These are phyloP conservation scores for Eciton burchellii DNA, from an alignment of 1,140 invertebrate species.

Conservation along the genomic window DNA sequence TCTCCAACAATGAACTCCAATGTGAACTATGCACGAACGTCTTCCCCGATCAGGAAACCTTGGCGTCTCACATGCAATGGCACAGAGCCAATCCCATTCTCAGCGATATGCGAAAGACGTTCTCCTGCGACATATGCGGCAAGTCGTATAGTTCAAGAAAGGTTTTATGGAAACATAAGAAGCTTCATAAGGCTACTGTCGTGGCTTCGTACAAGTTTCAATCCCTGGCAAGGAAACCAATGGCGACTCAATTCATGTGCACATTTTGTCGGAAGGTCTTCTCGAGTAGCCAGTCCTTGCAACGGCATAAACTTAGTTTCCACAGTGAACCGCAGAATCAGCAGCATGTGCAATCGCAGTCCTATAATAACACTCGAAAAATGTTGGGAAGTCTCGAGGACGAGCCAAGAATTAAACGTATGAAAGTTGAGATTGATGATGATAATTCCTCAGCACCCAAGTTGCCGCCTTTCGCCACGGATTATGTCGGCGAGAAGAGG, in stretches of 20 bases:
- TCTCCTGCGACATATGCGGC: conserved; percentile 87
- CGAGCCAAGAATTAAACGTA: conserved; percentile 28
- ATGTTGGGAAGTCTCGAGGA: background rate
- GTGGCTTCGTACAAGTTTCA: conserved; percentile 69
- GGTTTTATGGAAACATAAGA: conserved; percentile 86
- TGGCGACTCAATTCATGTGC: conserved; percentile 83
- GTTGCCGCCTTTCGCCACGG: background rate
- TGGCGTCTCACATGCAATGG: conserved; percentile 86
- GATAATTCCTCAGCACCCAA: background rate
- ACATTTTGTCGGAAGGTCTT: conserved; percentile 86
- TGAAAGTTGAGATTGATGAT: conserved; percentile 43
- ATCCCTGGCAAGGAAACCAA: conserved; percentile 80
- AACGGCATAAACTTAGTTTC: conserved; percentile 59
- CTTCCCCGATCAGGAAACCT: conserved; percentile 86
- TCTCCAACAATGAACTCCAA: conserved; percentile 83
- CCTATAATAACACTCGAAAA: conserved; percentile 18
- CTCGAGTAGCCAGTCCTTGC: conserved; percentile 80
- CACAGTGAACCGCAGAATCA: conserved; percentile 29
- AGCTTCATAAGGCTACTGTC: conserved; percentile 77
- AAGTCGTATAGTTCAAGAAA: conserved; percentile 86
- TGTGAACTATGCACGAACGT: conserved; percentile 87
- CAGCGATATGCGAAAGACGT: conserved; percentile 74
- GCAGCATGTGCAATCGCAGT: background rate
- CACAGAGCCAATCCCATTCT: conserved; percentile 82
- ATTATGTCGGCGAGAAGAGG: conserved; percentile 51